phyloP scores from a whole-genome alignment of 2,888 invertebrate genomes.

The Drosophila bunnanda region DNA sequence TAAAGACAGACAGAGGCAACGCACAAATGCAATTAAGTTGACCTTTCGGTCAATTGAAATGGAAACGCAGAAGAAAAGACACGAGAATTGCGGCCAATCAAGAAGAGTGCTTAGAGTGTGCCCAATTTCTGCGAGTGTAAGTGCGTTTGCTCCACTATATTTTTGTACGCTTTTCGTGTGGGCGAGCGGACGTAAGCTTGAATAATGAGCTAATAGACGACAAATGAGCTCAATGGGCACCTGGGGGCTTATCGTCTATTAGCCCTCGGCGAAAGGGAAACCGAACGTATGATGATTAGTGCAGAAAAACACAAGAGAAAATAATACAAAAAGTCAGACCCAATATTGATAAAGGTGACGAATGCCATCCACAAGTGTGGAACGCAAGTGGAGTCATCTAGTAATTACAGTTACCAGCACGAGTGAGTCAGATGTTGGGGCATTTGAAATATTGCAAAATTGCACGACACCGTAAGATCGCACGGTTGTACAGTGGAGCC shows the following conservation, averaged over 20 bases:
- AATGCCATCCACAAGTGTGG: conserved; percentile 39
- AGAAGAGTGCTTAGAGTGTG: conserved; percentile 39
- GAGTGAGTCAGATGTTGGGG: conserved; percentile 31
- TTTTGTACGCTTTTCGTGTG: conserved; percentile 11
- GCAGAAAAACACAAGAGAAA: conserved; percentile 2
- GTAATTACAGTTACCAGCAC: conserved; percentile 32
- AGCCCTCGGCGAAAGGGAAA: conserved; percentile 28
- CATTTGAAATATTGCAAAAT: conserved; percentile 42
- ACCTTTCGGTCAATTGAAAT: conserved; percentile 71
- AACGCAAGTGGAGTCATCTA: conserved; percentile 21
- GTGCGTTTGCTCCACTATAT: conserved; percentile 4
- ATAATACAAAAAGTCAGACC: neutral
- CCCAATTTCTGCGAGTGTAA: conserved; percentile 27
- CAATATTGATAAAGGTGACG: conserved; percentile 38
- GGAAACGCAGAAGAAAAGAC: conserved; percentile 19
- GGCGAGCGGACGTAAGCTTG: conserved; percentile 30
- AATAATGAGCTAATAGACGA: conserved; percentile 40
- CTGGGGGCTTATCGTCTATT: conserved; percentile 33
- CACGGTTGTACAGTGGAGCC: conserved; percentile 6
- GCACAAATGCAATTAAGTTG: conserved; percentile 69
- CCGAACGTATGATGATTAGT: conserved; percentile 24
- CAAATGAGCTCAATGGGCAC: conserved; percentile 32
- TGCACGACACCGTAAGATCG: conserved; percentile 21
- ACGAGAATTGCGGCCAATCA: conserved; percentile 32
- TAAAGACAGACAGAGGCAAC: conserved; percentile 3